These are phyloP conservation scores for Oncorhynchus tshawytscha DNA, from an alignment of 2,113 vertebrate genomes.

Conservation along the genomic window DNA sequence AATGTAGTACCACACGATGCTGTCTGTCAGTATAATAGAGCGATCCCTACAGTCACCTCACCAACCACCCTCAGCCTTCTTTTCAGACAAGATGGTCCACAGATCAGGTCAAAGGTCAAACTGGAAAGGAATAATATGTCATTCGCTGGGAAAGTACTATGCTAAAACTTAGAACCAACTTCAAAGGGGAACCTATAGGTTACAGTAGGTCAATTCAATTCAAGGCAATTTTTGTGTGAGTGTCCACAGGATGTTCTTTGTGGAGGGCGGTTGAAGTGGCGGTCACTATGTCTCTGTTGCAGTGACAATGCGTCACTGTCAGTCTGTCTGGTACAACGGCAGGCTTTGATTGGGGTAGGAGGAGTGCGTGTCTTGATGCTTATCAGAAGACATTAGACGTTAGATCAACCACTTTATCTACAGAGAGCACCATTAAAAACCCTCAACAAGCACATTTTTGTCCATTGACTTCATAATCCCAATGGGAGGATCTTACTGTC, in stretches of 20 bases:
- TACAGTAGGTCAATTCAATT: constrained; percentile 8
- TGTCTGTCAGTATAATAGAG: constrained; percentile 17
- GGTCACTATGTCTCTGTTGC: constrained; percentile 40
- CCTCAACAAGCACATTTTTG: constrained; percentile 29
- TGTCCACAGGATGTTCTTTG: constrained; percentile 36
- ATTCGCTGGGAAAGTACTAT: constrained; percentile 41
- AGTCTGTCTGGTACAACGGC: constrained; percentile 19
- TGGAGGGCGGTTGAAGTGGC: constrained; percentile 29
- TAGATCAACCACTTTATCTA: constrained; percentile 26
- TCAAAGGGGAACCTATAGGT: constrained; percentile 20
- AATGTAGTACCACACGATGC: background rate
- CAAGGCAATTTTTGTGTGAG: constrained; percentile 20
- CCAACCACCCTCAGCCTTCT: constrained; percentile 26
- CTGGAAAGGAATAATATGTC: constrained; percentile 35
- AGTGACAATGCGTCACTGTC: constrained; percentile 19
- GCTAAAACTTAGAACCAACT: constrained; percentile 18
- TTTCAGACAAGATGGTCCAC: constrained; percentile 11
- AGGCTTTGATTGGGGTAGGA: constrained; percentile 26
- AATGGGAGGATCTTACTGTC: background rate
- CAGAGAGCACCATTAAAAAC: constrained; percentile 28
- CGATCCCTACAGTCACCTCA: constrained; percentile 31
- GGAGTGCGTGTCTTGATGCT: constrained; percentile 25
- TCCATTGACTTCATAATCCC: constrained; percentile 5
- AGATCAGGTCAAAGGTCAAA: constrained; percentile 45
- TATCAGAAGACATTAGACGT: constrained; percentile 52